phyloP scores from a whole-genome alignment of 2,888 invertebrate species.

The Augochlorella aurata region DNA sequence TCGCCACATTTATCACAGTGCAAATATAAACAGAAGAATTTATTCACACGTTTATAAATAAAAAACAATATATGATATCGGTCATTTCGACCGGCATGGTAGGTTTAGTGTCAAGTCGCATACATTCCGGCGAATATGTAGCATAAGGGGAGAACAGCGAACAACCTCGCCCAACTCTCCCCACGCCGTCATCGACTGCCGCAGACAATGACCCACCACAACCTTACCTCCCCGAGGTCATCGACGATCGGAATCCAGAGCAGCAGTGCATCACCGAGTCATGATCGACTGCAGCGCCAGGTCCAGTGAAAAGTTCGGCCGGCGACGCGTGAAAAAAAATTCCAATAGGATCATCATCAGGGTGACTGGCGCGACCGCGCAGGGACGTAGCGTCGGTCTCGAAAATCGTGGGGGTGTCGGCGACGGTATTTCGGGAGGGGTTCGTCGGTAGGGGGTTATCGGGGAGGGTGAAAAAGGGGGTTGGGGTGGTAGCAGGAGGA shows the following conservation, averaged over 20 bases:
- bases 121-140: too few relatives aligned
- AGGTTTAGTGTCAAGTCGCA: too few relatives aligned
- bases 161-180: not conserved
- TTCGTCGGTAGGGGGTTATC: not conserved
- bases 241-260: not conserved
- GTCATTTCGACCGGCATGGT: too few relatives aligned
- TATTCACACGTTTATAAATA: too few relatives aligned
- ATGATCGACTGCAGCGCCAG: slow-evolving; percentile 12
- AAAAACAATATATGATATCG: too few relatives aligned
- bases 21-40: too few relatives aligned
- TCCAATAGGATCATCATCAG: slow-evolving; percentile 24
- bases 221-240: not conserved
- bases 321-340: slow-evolving; percentile 13
- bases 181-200: not conserved
- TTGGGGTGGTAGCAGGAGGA: slow-evolving; percentile 22
- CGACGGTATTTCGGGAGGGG: slow-evolving; percentile 46
- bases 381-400: slow-evolving; percentile 20
- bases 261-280: not conserved
- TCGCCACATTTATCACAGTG: too few relatives aligned
- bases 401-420: slow-evolving; percentile 9
- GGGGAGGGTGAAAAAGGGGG: not conserved
- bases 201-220: not conserved
- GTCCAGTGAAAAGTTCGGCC: not conserved
- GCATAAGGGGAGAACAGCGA: too few relatives aligned
- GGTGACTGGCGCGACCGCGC: slow-evolving; percentile 8